Evolutionary conservation across 2,888 invertebrate genomes (phyloP).

Genomic region (Myopa testacea): DNA sequence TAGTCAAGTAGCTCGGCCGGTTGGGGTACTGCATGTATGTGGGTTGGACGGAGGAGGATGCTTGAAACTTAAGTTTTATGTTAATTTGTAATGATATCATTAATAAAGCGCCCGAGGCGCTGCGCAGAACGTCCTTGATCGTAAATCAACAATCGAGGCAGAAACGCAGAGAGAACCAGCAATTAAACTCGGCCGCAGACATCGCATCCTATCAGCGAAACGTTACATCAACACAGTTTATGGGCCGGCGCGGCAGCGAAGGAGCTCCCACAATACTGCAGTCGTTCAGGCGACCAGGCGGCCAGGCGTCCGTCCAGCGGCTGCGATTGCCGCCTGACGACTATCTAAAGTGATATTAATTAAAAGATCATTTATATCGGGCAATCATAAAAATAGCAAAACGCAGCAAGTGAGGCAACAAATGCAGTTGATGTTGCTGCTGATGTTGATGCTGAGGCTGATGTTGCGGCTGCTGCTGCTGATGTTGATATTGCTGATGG

Average conservation of each 20-base stretch:
- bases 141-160: conserved; percentile 2
- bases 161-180: conserved; percentile 9
- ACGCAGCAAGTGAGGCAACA: conserved; percentile 29
- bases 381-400: conserved; percentile 44
- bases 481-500: conserved; percentile 25
- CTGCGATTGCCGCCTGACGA: conserved; percentile 14
- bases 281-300: not conserved
- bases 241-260: conserved; percentile 8
- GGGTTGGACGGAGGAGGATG: not conserved
- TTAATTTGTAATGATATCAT: conserved; percentile 48
- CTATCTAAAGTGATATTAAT: conserved; percentile 47
- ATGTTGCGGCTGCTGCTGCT: conserved; percentile 30
- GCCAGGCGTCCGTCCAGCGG: not conserved
- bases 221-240: conserved; percentile 41
- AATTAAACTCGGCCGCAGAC: conserved; percentile 22
- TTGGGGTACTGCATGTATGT: not conserved
- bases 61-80: conserved; percentile 38
- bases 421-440: conserved; percentile 21
- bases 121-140: conserved; percentile 40
- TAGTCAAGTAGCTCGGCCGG: conserved; percentile 7
- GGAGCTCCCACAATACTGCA: conserved; percentile 17
- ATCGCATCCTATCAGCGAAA: conserved; percentile 43
- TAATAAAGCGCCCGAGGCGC: conserved; percentile 40
- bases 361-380: conserved; percentile 46
- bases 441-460: conserved; percentile 36